Percentiles rank a stretch among this genome's conserved stretches.
phyloP scores from a whole-genome alignment of 1,140 invertebrate genomes.

The Drosophila subobscura region DNA sequence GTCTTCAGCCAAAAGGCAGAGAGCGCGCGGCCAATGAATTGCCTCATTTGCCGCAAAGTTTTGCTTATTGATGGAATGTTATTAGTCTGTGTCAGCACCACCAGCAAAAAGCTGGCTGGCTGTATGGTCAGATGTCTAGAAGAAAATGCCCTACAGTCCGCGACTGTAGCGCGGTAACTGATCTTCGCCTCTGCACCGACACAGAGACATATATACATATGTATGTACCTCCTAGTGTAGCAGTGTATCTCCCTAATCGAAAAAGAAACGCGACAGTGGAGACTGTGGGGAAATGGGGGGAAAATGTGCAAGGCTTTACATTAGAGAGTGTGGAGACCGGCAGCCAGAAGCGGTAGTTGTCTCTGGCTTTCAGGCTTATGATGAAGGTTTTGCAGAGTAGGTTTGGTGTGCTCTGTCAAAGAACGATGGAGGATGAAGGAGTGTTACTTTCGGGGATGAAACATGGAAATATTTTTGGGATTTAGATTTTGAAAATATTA shows the following conservation, averaged over 20 bases:
- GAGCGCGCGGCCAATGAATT: conserved; percentile 55
- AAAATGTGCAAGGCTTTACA: conserved; percentile 6
- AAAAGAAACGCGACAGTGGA: conserved; percentile 26
- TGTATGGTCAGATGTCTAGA: conserved; percentile 4
- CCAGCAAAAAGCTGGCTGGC: conserved; percentile 5
- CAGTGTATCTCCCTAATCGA: conserved; percentile 26
- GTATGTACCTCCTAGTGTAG: too few species aligned
- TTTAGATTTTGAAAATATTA: too few species aligned
- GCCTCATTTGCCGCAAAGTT: conserved; percentile 77
- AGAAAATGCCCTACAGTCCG: conserved; percentile 49
- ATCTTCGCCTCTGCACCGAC: conserved; percentile 18
- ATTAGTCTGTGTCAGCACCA: conserved; percentile 74
- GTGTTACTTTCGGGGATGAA: too few species aligned
- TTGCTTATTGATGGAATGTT: conserved; percentile 73
- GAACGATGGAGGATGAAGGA: too few species aligned
- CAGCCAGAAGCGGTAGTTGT: too few species aligned
- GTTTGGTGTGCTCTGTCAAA: too few species aligned
- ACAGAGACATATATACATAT: too few species aligned
- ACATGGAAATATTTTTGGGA: too few species aligned
- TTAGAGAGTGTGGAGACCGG: background rate
- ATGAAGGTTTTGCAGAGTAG: too few species aligned
- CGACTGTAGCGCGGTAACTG: conserved; percentile 30
- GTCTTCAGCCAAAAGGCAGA: conserved; percentile 12
- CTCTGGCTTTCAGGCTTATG: too few species aligned
- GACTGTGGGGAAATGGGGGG: conserved; percentile 13